Evolutionary conservation across 2,888 invertebrate species (phyloP), one percentile per base, ranked within the genome.

Genomic region (Drosophila subquinaria): DNA sequence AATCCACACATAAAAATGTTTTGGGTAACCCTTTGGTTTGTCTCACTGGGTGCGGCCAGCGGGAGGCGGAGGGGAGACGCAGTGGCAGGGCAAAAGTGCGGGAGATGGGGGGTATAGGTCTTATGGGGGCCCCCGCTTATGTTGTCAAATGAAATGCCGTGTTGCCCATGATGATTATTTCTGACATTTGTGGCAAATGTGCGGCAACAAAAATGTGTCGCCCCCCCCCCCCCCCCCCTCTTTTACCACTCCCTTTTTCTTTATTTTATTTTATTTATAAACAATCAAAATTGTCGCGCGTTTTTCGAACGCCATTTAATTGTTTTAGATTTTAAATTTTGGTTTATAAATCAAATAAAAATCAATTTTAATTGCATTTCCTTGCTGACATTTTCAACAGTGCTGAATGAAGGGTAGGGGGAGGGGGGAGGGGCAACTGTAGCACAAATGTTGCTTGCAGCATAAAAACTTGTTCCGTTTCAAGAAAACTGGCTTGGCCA

Each of bases 151-250:
- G 88, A 77, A 81, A 88, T 88, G 87, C 75, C 80, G 78, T 80
- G 87, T 86, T 83, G 87, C 76, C 74, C 81, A 70, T 75, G 81
- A 89, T 89, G 89, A 86, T 87, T 87, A 89, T 88, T 89, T 87
- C 59, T 89, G 86, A 87, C 86, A 89, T 87, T 89, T 87, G 86
- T 87, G 88, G 86, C 89, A 89, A 87, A 89, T 87, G 86, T 89
- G 76, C 64, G 76, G 75, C 75, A 67, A 42, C 63, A 64, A 55
- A 56, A 74, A 69, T 73, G 59, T 69, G 69, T 57, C 56, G 56
- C 43, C 52, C 43, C 52, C 30, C 40, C 9, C 9, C 9, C 9
- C 13, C 10, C 13, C 40, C 20, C 2, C 42, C 4, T 4, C 36
- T 36, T 10, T 15, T 17, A 3, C 3, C 27, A 20, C 10, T 27